Evolutionary conservation across 2,113 vertebrate genomes (phyloP), one percentile per base, ranked within the genome.

Genomic region (Crotophaga sulcirostris): DNA sequence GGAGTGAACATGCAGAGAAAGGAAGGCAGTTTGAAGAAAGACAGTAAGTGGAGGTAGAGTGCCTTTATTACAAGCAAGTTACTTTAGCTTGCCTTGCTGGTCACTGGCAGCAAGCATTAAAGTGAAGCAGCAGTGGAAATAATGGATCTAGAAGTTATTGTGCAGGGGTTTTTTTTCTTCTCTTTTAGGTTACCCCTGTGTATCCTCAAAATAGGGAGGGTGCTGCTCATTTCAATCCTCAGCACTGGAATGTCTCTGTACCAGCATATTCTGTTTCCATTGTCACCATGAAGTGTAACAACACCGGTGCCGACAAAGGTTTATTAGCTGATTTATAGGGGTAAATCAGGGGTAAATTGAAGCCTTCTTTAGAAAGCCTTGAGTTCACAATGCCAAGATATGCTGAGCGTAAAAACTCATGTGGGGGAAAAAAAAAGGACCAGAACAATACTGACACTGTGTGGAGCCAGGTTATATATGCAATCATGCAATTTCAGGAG

Each of bases 311-410:
- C 67, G 14, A 94, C 95, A 97, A 96, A 93, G 84, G 91, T 87
- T 97, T 95, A 97, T 96, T 95, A 94, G 93, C 40, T 97, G 96
- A 96, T 97, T 97, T 97, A 97, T 97, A 92, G 96, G 96, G 96
- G 96, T 96, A 97, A 96, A 97, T 96, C 96, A 96, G 94, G 91
- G 95, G 96, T 95, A 97, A 97, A 96, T 95, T 96, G 94, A 91
- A 42, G 66, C 84, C 93, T 87, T 91, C 94, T 96, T 95, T 95
- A 91, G 87, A 93, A 87, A 91, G 81, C 36, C 45, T 84, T 60
- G 86, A 62, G 62, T 95, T 95, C 91, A 96, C 93, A 96, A 94
- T 91, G 93, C 91, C 79, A 94, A 92, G 95, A 97, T 97, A 95
- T 75, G 91, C 91, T 72, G 70, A 89, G 87, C 94, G 92, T 89